Percentiles rank a stretch among this genome's conserved stretches.
These are phyloP conservation scores for Cyprinodon diabolis DNA, from an alignment of 2,797 vertebrate species.

Conservation along the genomic window DNA sequence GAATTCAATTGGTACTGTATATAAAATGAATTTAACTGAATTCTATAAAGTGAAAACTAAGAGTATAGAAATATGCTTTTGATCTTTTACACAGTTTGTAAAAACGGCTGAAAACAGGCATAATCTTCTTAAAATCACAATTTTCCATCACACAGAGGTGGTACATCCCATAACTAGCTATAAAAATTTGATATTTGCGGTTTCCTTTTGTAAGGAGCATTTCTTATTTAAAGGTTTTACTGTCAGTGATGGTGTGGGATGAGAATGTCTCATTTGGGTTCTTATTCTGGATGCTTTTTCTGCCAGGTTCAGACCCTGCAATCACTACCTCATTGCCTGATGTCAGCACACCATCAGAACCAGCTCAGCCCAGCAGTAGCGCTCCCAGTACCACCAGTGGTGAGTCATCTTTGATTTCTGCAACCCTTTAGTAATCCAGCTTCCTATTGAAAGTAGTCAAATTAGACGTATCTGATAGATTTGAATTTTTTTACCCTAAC, in stretches of 20 bases:
- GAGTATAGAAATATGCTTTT: too few species aligned
- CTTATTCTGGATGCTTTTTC: slow-evolving; percentile 8
- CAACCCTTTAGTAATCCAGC: neutral
- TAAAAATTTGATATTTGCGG: too few species aligned
- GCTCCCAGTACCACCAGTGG: slow-evolving; percentile 19
- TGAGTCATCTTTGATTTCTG: slow-evolving; percentile 25
- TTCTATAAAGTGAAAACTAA: too few species aligned
- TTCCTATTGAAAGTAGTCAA: neutral
- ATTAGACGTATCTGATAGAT: neutral
- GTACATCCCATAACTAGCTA: too few species aligned
- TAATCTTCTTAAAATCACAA: too few species aligned
- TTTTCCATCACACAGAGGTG: too few species aligned
- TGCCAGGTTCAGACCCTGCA: slow-evolving; percentile 20
- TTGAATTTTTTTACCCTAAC: slow-evolving; percentile 14
- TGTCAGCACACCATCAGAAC: slow-evolving; percentile 22
- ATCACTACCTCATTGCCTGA: slow-evolving; percentile 6
- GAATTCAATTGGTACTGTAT: too few species aligned
- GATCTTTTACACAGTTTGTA: too few species aligned
- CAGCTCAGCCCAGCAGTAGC: slow-evolving; percentile 9
- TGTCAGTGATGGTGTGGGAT: neutral
- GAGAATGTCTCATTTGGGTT: neutral
- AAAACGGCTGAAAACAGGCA: too few species aligned
- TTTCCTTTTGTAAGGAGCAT: too few species aligned
- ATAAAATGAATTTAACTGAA: too few species aligned
- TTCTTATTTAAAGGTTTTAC: neutral